Percentiles rank a stretch among this genome's conserved stretches.
Conservation (phyloP, 2,888 invertebrate genomes). For the Nomada goodeniana region DNA sequence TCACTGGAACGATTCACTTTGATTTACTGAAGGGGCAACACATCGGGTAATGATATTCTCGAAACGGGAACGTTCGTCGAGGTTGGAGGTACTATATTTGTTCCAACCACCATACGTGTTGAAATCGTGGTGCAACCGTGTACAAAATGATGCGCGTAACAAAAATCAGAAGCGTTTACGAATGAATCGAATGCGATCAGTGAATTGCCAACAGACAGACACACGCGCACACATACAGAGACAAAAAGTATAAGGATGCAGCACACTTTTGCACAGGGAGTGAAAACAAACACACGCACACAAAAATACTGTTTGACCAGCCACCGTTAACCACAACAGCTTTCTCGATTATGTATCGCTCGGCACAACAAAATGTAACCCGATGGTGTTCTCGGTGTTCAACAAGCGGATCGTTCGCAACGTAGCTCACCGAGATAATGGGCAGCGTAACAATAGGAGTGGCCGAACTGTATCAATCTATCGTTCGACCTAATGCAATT, state of each 20-base stretch:
- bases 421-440: constrained; percentile 21
- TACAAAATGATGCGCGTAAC: constrained; percentile 9
- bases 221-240: neutral
- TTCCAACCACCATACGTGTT: neutral
- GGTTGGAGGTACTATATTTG: too few relatives aligned
- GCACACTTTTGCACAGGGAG: constrained; percentile 8
- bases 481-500: constrained; percentile 52
- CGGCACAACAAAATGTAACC: neutral
- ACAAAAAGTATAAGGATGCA: neutral
- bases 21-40: neutral
- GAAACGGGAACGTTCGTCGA: neutral
- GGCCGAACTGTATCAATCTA: constrained; percentile 31
- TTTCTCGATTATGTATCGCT: constrained; percentile 12
- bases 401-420: neutral
- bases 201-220: constrained; percentile 11
- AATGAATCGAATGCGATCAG: constrained; percentile 24
- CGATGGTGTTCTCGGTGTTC: neutral
- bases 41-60: neutral
- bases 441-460: constrained; percentile 42
- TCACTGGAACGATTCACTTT: constrained; percentile 81
- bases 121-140: neutral
- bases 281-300: neutral
- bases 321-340: constrained; percentile 51
- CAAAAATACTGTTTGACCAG: constrained; percentile 33
- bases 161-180: constrained; percentile 25